Percentiles rank a stretch among this genome's conserved stretches.
phyloP scores from a whole-genome alignment of 37 sponge, comb jelly and placozoan species.

The Hormiphora californensis region DNA sequence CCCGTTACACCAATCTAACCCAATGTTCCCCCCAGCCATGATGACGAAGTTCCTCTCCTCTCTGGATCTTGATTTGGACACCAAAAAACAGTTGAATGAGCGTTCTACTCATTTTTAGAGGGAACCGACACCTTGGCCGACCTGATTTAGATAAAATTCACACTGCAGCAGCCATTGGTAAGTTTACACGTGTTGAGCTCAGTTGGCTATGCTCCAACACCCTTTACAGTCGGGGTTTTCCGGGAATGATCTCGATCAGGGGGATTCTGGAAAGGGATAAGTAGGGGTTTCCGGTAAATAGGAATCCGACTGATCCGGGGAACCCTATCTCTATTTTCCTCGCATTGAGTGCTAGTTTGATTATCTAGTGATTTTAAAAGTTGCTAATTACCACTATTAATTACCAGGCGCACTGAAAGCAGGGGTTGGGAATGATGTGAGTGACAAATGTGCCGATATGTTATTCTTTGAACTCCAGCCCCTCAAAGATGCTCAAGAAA shows the following conservation, averaged over 20 bases:
- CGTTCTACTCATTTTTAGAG: too few relatives aligned
- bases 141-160: not conserved
- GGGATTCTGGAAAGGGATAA: too few relatives aligned
- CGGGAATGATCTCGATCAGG: too few relatives aligned
- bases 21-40: not conserved
- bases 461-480: not conserved
- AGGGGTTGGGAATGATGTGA: not conserved
- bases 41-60: not conserved
- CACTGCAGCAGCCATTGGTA: slow-evolving; percentile 2
- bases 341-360: not conserved
- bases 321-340: not conserved
- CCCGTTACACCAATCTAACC: too few relatives aligned
- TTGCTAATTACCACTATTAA: not conserved
- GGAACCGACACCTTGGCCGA: too few relatives aligned
- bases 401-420: not conserved
- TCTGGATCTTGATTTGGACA: not conserved
- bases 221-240: too few relatives aligned
- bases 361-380: not conserved
- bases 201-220: too few relatives aligned
- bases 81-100: not conserved
- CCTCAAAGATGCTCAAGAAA: not conserved
- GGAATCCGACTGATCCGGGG: too few relatives aligned
- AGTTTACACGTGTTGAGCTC: not conserved
- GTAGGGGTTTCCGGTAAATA: too few relatives aligned
- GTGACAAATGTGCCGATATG: not conserved